A percentile compares a stretch with the other conserved stretches of the same genome.
phyloP scores from a whole-genome alignment of 2,797 vertebrate species.

The Vultur gryphus region DNA sequence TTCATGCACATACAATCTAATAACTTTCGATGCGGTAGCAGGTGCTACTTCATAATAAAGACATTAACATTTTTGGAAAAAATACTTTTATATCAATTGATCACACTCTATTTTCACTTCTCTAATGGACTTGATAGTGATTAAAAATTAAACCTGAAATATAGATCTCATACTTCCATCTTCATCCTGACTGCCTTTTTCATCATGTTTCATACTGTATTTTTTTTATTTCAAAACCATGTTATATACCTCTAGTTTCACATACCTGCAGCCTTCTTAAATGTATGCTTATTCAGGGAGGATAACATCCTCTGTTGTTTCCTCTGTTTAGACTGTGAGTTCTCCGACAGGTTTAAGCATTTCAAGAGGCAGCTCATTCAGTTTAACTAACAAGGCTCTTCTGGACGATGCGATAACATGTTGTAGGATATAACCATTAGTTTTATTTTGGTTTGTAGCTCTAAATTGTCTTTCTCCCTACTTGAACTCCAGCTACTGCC shows the following conservation, averaged over 20 bases:
- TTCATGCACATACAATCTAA: background rate
- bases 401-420: background rate
- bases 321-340: background rate
- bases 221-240: background rate
- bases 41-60: slow-evolving; percentile 18
- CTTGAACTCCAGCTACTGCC: background rate
- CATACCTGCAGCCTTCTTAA: background rate
- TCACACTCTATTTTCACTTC: background rate
- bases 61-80: background rate
- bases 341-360: background rate
- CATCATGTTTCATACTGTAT: background rate
- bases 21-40: background rate
- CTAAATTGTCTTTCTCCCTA: background rate
- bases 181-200: background rate
- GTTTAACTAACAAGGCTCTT: background rate
- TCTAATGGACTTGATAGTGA: background rate
- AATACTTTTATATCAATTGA: background rate
- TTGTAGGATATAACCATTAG: background rate
- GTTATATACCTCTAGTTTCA: background rate
- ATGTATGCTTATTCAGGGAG: background rate
- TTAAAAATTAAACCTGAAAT: slow-evolving; percentile 14
- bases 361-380: background rate
- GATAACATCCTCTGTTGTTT: background rate
- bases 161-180: background rate
- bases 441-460: background rate